phyloP scores from a whole-genome alignment of 2,113 vertebrate genomes.

The Perca fluviatilis region DNA sequence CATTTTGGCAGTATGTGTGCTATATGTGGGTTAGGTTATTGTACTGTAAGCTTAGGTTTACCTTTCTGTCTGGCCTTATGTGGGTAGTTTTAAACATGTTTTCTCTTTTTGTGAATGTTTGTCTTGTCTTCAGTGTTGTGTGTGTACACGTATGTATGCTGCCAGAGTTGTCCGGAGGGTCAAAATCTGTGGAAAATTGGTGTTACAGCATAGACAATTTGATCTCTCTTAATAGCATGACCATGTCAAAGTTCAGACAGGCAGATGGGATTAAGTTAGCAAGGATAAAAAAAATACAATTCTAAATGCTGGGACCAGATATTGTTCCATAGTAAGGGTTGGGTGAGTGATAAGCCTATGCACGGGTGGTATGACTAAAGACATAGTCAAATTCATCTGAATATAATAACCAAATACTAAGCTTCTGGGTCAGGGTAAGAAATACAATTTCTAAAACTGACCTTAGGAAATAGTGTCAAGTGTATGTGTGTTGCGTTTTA shows the following conservation, averaged over 20 bases:
- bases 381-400: conserved; percentile 10
- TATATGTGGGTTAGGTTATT: conserved; percentile 40
- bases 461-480: neutral
- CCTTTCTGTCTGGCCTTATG: conserved; percentile 15
- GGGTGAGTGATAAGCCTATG: conserved; percentile 48
- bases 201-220: conserved; percentile 36
- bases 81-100: conserved; percentile 29
- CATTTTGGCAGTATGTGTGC: conserved; percentile 45
- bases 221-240: conserved; percentile 58
- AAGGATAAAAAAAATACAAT: conserved; percentile 68
- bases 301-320: conserved; percentile 46
- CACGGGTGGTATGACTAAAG: conserved; percentile 23
- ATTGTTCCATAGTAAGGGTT: conserved; percentile 42
- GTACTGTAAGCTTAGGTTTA: conserved; percentile 19
- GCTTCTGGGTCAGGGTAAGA: conserved; percentile 15
- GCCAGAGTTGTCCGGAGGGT: conserved; percentile 21
- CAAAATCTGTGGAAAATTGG: conserved; percentile 33
- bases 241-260: conserved; percentile 65
- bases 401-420: conserved; percentile 35
- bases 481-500: conserved; percentile 8
- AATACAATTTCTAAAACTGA: conserved; percentile 17
- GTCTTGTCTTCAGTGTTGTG: conserved; percentile 10
- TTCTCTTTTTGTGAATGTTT: conserved; percentile 4
- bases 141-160: conserved; percentile 3
- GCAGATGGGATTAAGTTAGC: conserved; percentile 63